phyloP scores from a whole-genome alignment of 2,888 invertebrate genomes.

The Lasioglossum oenotherae region DNA sequence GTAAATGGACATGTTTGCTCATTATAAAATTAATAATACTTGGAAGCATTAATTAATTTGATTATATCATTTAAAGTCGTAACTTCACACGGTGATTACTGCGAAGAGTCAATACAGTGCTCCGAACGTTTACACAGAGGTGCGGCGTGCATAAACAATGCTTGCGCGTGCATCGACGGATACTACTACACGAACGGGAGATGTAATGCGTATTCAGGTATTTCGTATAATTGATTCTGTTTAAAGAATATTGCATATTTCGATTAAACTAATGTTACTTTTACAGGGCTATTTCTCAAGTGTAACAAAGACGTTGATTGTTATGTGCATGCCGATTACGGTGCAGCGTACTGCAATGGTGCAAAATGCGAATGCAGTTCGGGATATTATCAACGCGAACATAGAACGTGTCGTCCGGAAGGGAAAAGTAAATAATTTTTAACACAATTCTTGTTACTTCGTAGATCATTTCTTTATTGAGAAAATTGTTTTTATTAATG shows the following conservation, averaged over 20 bases:
- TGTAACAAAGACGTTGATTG: conserved; percentile 76
- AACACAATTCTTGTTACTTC: neutral
- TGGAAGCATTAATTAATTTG: too few species aligned
- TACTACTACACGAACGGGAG: conserved; percentile 77
- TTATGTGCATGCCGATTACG: conserved; percentile 74
- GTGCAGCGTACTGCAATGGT: conserved; percentile 71
- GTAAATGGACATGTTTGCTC: too few species aligned
- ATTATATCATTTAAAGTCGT: conserved; percentile 60
- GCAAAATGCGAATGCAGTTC: conserved; percentile 74
- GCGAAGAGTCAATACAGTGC: conserved; percentile 75
- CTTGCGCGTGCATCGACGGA: conserved; percentile 71
- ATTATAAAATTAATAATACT: too few species aligned
- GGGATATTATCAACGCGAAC: conserved; percentile 79
- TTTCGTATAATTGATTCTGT: neutral
- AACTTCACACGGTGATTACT: conserved; percentile 65
- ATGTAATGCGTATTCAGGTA: conserved; percentile 74
- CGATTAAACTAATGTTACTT: neutral
- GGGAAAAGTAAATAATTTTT: conserved; percentile 40
- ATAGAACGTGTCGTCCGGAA: conserved; percentile 76
- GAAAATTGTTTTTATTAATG: neutral
- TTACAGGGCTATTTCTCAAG: conserved; percentile 69
- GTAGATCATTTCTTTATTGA: neutral
- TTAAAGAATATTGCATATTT: neutral
- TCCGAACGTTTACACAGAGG: conserved; percentile 70
- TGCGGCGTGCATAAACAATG: conserved; percentile 66